Base-by-base conservation (phyloP, 2,888 invertebrate genomes). In the Drosophila aldrichi region DNA sequence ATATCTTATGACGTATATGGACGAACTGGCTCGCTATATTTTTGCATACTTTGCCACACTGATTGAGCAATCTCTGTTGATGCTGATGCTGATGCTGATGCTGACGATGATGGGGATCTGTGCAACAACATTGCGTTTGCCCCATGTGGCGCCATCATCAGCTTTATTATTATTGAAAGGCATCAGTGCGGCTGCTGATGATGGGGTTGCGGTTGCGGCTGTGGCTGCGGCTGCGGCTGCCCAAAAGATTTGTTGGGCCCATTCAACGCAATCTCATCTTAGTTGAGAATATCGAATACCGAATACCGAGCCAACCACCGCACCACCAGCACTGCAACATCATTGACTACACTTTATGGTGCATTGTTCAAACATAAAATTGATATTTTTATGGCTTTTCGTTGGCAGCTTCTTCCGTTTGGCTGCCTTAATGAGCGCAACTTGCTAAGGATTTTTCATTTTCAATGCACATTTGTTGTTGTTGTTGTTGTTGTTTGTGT, bases 311-410 rank as follows among this genome's bases (percentile, higher is more conserved):
- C 29, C 20, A 36, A 46, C 14, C 48, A 16, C 40, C 22, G 29
- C 20, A 22, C 12, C 25, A 2, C 34, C 32, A 16, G 12, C 36
- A 22, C 52, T 22, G 36, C 52, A 52, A 36, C 52, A 36, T 36
- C 25, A 25, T 41, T 48, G 43, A 58, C 66, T 59, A 55, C 77
- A 81, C 65, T 81, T 79, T 81, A 64, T 74, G 65, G 65, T 58
- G 82, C 79, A 82, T 79, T 79, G 79, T 81, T 81, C 75, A 81
- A 79, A 79, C 75, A 81, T 79, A 81, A 79, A 79, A 81, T 79
- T 82, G 79, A 79, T 79, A 81, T 74, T 81, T 79, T 79, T 79
- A 81, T 79, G 70, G 58, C 55, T 70, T 62, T 59, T 49, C 54
- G 70, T 58, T 71, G 68, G 64, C 57, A 57, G 44, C 64, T 66